Evolutionary conservation across 2,797 vertebrate species (phyloP), one percentile per base, ranked within the genome.

Genomic region (Anguilla marmorata): DNA sequence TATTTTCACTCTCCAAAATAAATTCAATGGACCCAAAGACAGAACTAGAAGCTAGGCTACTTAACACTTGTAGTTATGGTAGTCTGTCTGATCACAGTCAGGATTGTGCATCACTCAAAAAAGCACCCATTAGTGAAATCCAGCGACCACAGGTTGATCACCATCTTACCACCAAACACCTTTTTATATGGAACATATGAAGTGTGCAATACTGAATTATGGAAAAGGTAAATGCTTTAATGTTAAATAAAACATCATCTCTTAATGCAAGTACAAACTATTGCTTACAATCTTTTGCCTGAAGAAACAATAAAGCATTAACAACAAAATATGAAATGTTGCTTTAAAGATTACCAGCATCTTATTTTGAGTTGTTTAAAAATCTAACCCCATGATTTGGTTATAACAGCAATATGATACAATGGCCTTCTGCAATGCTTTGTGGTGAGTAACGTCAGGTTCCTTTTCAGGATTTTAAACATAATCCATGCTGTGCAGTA

Each of bases 41-140:
- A 74, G 12, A 80, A 37, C 9, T 19, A 21, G 69, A 76, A 37
- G 27, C 63, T 9, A 8, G 3, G 41, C 41, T 41, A 41, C n/a
- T 69, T 60, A 14, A 60, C 58, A 60, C 63, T 69, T n/a, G 8
- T 72, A 48, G 50, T 37, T 45, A 48, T 27, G 41, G 1, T 27
- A 45, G 66, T 69, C 30, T 33, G 27, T 48, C 66, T 86, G 85
- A 69, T 48, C 14, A 45, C 45, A 24, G 48, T 24, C 69, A 52
- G 27, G 86, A 24, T 74, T 76, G 27, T 30, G 48, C 24, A 30
- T 45, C n/a, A 54, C 66, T n/a, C 63, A 24, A 54, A 76, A 58
- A 79, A 80, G 11, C 50, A 74, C 45, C 27, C 86, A 86, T 86
- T 63, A 48, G 69, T 74, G 72, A 79, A 21, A 82, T n/a, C 2